Base-by-base conservation (phyloP, 2,797 vertebrate species). In the Falco peregrinus region DNA sequence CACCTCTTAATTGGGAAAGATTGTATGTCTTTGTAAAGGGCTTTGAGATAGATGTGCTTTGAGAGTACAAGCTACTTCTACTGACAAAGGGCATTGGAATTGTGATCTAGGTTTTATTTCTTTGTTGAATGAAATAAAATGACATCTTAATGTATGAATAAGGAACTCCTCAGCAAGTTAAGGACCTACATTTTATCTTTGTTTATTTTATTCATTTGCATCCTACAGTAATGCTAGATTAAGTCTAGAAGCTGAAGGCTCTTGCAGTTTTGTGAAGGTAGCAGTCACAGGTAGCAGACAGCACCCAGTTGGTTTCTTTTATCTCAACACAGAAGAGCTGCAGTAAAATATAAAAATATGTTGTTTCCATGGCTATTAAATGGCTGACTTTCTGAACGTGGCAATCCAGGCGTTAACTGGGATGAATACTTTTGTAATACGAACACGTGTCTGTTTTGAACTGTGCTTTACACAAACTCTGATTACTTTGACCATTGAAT, bases 391-490 rank as follows among this genome's bases (percentile, higher is more conserved):
- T 45, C 59, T 41, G 73, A 31, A 22, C 17, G 35, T 63, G 59
- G 53, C 7, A 37, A 24, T 51, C 33, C 31, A 51, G 28, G 19
- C 1, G 2, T 11, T 56, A n/a, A 11, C 41, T 43, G 28, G 53
- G 60, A 14, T 0, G 0, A 69, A 33, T 19, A 15, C 15, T 16
- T 69, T 5, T 78, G 39, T 67, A 47, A 51, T 41, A 10, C 1
- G 17, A n/a, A 51, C 39, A 60, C 24, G 3, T 11, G 26, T 53
- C 33, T 79, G 18, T 8, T 39, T 43, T 53, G 59, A 76, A 9
- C 59, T 67, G 35, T 3, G 8, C 25, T 70, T 77, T 83, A 31
- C 37, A 25, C 57, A 37, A 68, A 33, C 24, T 70, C 43, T 0
- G 0, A 13, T 87, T 37, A 5, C 53, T 4, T 10, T 63, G 43